Base-by-base conservation (phyloP, 2,797 vertebrate genomes). In the Anas flavirostris region DNA sequence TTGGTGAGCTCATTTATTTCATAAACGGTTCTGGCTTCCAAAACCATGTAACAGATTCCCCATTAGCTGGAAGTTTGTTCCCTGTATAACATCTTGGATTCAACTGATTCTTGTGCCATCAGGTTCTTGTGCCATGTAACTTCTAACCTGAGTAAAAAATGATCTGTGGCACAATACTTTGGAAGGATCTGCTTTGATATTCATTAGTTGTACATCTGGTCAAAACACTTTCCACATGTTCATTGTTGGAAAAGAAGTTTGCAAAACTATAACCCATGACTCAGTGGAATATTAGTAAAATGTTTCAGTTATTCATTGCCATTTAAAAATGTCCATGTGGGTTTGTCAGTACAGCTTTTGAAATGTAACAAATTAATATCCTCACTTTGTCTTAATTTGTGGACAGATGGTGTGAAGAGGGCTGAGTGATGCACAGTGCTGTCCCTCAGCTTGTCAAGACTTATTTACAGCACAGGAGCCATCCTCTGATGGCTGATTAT, bases 311-410 rank as follows among this genome's bases (percentile, higher is more conserved):
- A 94, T 93, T 94, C 86, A 90, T 76, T 23, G 67, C 66, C 92
- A 93, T 97, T 97, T 97, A 81, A 96, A 96, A 97, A 93, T 31
- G 80, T 96, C 97, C 87, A 41, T 80, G 68, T 66, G 94, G 96
- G 75, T 91, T 97, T 98, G 96, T 97, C 97, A 82, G 77, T 95
- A 96, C 96, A 97, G 97, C 96, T 97, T 97, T 97, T 96, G 96
- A 97, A 98, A 97, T 97, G 94, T 96, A 98, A 98, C 97, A 97
- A 98, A 97, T 97, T 98, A 98, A 98, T 98, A 97, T 77, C 91
- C 91, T 97, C 98, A 97, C 97, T 98, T 98, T 98, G 96, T 98
- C 97, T 98, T 98, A 98, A 98, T 98, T 97, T 98, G 91, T 86
- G 83, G 96, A 96, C 97, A 98, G 96, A 97, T 98, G 97, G 98